Conservation (phyloP, 2,113 vertebrate genomes). For the Pseudorasbora parva region DNA sequence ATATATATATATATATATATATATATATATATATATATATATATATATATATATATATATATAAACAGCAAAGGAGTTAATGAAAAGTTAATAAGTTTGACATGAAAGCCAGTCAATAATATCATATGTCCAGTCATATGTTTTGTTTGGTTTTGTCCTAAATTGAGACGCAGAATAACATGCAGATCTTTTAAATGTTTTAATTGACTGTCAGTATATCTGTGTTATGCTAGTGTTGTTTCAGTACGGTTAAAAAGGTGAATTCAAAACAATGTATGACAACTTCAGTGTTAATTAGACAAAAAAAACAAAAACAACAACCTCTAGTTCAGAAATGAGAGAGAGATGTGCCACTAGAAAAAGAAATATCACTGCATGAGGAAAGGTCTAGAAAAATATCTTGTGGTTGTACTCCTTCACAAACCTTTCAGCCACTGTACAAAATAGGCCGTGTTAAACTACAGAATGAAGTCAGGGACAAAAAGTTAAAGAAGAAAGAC, state of each 20-base stretch:
- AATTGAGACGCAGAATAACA: not conserved
- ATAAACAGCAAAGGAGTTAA: too few relatives aligned
- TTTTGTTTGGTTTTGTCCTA: not conserved
- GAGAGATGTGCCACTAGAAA: not conserved
- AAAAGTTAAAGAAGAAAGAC: slow-evolving; percentile 52
- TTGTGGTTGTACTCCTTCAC: slow-evolving; percentile 34
- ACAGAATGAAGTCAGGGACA: slow-evolving; percentile 57
- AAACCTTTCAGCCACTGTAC: slow-evolving; percentile 33
- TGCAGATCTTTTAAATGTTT: not conserved
- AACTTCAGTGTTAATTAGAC: not conserved
- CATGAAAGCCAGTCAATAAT: too few relatives aligned
- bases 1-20: too few relatives aligned
- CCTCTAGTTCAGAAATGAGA: not conserved
- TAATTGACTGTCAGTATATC: not conserved
- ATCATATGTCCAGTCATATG: too few relatives aligned
- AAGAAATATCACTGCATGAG: not conserved
- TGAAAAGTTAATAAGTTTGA: too few relatives aligned
- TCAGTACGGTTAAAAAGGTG: not conserved
- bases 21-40: too few relatives aligned
- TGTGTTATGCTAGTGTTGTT: not conserved
- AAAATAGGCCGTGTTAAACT: slow-evolving; percentile 65
- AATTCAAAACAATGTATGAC: not conserved
- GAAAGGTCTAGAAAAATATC: slow-evolving; percentile 51
- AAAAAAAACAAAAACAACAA: too few relatives aligned
- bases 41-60: too few relatives aligned